These are phyloP conservation scores for Polyergus mexicanus DNA, from an alignment of 1,140 invertebrate species.

Conservation along the genomic window DNA sequence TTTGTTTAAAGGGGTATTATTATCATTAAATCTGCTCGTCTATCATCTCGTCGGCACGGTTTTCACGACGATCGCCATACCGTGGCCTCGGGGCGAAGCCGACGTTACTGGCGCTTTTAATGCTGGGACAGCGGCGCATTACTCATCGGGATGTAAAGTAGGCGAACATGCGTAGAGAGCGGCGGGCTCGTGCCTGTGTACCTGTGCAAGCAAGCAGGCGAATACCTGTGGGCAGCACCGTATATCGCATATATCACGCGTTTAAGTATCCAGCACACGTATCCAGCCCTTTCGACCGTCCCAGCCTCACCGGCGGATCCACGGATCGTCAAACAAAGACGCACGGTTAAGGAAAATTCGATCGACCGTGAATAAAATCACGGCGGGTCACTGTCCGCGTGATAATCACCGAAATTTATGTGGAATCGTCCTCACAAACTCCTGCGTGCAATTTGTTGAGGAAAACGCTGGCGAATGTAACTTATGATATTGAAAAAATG, in stretches of 20 bases:
- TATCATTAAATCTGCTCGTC: slow-evolving; percentile 62
- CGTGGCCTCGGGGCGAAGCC: slow-evolving; percentile 68
- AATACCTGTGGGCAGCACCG: slow-evolving; percentile 75
- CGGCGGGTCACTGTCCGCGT: slow-evolving; percentile 6
- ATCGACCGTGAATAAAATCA: slow-evolving; percentile 48
- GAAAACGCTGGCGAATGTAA: background rate
- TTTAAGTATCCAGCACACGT: slow-evolving; percentile 77
- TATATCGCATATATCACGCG: slow-evolving; percentile 78
- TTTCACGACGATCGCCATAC: slow-evolving; percentile 51
- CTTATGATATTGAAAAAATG: background rate
- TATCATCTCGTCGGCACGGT: slow-evolving; percentile 63
- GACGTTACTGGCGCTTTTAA: slow-evolving; percentile 77
- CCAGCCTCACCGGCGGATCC: slow-evolving; percentile 43
- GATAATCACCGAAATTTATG: slow-evolving; percentile 43
- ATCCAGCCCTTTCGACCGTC: slow-evolving; percentile 67
- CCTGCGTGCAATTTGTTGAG: background rate
- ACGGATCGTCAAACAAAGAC: slow-evolving; percentile 64
- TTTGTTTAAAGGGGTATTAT: slow-evolving; percentile 68
- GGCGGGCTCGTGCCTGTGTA: slow-evolving; percentile 38
- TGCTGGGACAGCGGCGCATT: slow-evolving; percentile 74
- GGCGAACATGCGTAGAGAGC: slow-evolving; percentile 75
- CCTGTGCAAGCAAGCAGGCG: slow-evolving; percentile 63
- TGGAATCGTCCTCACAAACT: background rate
- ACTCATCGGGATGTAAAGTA: slow-evolving; percentile 79
- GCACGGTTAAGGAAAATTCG: slow-evolving; percentile 20